A percentile compares a stretch with the other conserved stretches of the same genome.
Conservation (phyloP, 2,888 invertebrate species). For the Nephrotoma appendiculata region DNA sequence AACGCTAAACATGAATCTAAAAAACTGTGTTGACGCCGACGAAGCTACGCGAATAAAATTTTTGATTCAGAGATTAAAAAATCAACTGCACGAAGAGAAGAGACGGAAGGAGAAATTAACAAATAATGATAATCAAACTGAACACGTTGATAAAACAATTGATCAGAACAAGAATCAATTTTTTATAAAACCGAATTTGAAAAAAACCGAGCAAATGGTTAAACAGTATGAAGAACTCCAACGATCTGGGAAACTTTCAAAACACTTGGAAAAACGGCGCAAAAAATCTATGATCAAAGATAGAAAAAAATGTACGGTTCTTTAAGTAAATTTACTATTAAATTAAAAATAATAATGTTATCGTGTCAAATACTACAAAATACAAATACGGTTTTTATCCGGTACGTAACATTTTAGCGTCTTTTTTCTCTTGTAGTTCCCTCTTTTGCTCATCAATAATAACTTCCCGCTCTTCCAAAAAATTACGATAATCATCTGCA, state of each 20-base stretch:
- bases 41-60: slow-evolving; percentile 49
- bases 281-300: slow-evolving; percentile 48
- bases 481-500: slow-evolving; percentile 64
- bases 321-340: slow-evolving; percentile 16
- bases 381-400: slow-evolving; percentile 24
- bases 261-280: slow-evolving; percentile 65
- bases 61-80: slow-evolving; percentile 59
- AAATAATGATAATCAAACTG: slow-evolving; percentile 34
- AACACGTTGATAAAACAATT: slow-evolving; percentile 40
- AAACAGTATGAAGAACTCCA: slow-evolving; percentile 70
- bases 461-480: slow-evolving; percentile 58
- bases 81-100: slow-evolving; percentile 55
- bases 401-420: slow-evolving; percentile 83
- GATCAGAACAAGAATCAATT: slow-evolving; percentile 55
- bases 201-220: slow-evolving; percentile 56
- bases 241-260: slow-evolving; percentile 56
- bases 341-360: not conserved
- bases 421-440: slow-evolving; percentile 65
- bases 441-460: slow-evolving; percentile 60
- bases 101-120: slow-evolving; percentile 39
- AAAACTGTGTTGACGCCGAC: slow-evolving; percentile 44
- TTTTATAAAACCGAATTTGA: slow-evolving; percentile 62
- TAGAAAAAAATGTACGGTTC: slow-evolving; percentile 27
- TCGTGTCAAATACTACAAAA: not conserved
- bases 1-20: slow-evolving; percentile 44